A percentile compares a stretch with the other conserved stretches of the same genome.
These are phyloP conservation scores for Crax fasciolata DNA, from an alignment of 2,797 vertebrate species.

Conservation along the genomic window DNA sequence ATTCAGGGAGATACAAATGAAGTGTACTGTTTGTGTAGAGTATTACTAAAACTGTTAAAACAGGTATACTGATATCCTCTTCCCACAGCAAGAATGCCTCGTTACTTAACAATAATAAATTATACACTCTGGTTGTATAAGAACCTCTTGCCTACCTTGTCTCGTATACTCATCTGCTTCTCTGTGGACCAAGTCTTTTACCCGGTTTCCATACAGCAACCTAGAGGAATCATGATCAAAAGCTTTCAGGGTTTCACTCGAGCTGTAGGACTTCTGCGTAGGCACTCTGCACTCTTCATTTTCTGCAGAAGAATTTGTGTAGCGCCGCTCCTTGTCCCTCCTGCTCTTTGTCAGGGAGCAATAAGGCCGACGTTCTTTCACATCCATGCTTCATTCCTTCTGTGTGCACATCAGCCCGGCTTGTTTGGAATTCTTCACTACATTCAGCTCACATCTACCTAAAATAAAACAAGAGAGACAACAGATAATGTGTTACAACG, in stretches of 20 bases:
- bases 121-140: not conserved
- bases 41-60: not conserved
- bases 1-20: not conserved
- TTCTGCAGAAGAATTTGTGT: conserved; percentile 86
- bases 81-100: not conserved
- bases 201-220: conserved; percentile 93
- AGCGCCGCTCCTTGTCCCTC: conserved; percentile 90
- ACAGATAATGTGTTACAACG: not conserved
- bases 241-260: conserved; percentile 96
- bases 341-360: conserved; percentile 98
- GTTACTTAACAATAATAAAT: not conserved
- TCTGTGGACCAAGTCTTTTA: conserved; percentile 94
- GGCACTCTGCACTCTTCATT: conserved; percentile 93
- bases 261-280: conserved; percentile 97
- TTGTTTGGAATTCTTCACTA: conserved; percentile 78
- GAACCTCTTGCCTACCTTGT: conserved; percentile 88
- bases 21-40: not conserved
- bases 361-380: conserved; percentile 98
- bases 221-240: conserved; percentile 96
- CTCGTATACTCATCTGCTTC: conserved; percentile 92
- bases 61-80: not conserved
- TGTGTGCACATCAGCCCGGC: conserved; percentile 82
- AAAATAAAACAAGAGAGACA: conserved; percentile 72
- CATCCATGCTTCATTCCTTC: conserved; percentile 99
- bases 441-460: conserved; percentile 84